Base-by-base conservation (phyloP, 2,797 vertebrate genomes). In the Spinibarbus caldwelli region DNA sequence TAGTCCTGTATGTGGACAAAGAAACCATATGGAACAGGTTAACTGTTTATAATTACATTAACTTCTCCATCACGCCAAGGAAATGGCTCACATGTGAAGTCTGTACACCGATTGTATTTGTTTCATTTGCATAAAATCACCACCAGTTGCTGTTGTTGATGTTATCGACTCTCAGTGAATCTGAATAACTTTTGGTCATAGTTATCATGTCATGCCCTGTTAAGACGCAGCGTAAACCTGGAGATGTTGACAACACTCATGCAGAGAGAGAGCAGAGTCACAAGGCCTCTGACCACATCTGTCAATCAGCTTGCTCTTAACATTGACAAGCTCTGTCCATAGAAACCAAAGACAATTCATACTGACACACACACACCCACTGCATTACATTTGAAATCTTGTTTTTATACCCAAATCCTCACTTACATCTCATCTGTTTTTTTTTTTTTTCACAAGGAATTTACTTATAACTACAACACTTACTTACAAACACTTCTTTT, bases 271-370 rank as follows among this genome's bases (percentile, higher is more conserved):
- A 47, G 14, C n/a, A 26, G 43, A 36, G 5, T 47, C 6, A 54
- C 47, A 54, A 54, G 31, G 31, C 29, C 47, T 52, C 47, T 52
- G 45, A 52, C 72, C 72, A 75, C 71, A 75, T 75, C 45, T 34
- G 47, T 52, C 47, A 52, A 75, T 29, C 11, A 49, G 72, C 31
- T 26, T 52, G 47, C 31, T 23, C 31, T 54, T 19, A 76, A 76
- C 19, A 76, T 36, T 34, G 29, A 6, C 36, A 6, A 36, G 36
- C 6, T 36, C 34, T 36, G 36, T 36, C 36, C 36, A 6, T 36
- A 36, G 1, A 36, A 36, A 36, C 36, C 5, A 6, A 6, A 36
- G 36, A 54, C 10, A 36, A 76, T 54, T 54, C 21, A 54, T 31
- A 47, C 8, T 54, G 47, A 54, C 47, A 54, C 26, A 49, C 29